phyloP scores from a whole-genome alignment of 2,797 vertebrate genomes.

The Brachymystax lenok region DNA sequence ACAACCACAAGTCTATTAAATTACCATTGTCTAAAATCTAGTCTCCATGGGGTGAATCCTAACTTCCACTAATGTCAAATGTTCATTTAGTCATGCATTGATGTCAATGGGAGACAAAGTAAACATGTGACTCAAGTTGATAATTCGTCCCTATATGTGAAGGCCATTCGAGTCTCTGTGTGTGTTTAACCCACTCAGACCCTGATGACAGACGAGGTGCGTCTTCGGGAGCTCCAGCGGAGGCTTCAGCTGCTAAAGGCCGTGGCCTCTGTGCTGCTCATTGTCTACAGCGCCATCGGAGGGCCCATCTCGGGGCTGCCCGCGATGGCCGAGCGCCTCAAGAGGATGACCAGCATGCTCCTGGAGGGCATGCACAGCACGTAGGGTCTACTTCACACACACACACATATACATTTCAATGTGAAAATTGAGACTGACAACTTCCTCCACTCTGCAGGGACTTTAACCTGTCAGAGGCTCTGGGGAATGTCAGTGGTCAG shows the following conservation, averaged over 20 bases:
- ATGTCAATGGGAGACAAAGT: too few relatives aligned
- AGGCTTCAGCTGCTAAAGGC: slow-evolving; percentile 82
- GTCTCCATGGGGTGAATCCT: too few relatives aligned
- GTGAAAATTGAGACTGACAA: not conserved
- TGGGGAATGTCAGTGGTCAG: slow-evolving; percentile 80
- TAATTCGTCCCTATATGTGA: too few relatives aligned
- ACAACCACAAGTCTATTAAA: too few relatives aligned
- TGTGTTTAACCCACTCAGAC: slow-evolving; percentile 72
- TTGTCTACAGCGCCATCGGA: slow-evolving; percentile 85
- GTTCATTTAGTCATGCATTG: too few relatives aligned
- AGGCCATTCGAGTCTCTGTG: too few relatives aligned
- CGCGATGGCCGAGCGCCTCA: slow-evolving; percentile 80
- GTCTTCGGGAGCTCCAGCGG: slow-evolving; percentile 83
- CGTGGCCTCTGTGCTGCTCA: slow-evolving; percentile 85
- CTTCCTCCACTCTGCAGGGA: slow-evolving; percentile 59
- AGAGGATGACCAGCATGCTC: slow-evolving; percentile 83
- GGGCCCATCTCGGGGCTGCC: slow-evolving; percentile 79
- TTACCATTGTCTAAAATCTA: too few relatives aligned
- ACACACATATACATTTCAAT: not conserved
- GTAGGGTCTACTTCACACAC: slow-evolving; percentile 70
- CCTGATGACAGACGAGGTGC: slow-evolving; percentile 84
- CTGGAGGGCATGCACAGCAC: slow-evolving; percentile 86
- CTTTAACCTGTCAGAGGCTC: slow-evolving; percentile 83
- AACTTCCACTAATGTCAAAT: too few relatives aligned
- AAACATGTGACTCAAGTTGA: too few relatives aligned